phyloP scores from a whole-genome alignment of 2,888 invertebrate species.

The Dorcus hopei region DNA sequence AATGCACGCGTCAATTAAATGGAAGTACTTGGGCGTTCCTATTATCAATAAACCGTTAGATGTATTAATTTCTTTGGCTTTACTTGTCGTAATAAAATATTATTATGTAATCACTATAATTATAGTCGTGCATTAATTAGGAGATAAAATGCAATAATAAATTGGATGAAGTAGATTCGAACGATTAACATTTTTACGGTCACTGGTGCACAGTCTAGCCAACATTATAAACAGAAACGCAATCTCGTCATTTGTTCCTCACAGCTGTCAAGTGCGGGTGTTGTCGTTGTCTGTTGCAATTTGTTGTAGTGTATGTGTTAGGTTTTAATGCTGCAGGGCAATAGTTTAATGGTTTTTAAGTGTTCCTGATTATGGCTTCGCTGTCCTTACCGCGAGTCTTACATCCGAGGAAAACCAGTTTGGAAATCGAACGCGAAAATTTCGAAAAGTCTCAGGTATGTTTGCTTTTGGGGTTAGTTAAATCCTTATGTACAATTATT shows the following conservation, averaged over 20 bases:
- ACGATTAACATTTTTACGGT: background rate
- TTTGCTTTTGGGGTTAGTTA: background rate
- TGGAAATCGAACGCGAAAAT: conserved; percentile 76
- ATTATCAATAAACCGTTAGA: too few species aligned
- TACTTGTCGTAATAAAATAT: too few species aligned
- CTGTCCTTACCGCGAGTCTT: conserved; percentile 68
- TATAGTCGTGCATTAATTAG: too few species aligned
- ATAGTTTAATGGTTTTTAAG: conserved; percentile 8
- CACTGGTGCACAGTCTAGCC: conserved; percentile 2
- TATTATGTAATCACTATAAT: too few species aligned
- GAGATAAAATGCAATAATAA: too few species aligned
- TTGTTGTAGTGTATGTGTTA: conserved; percentile 2
- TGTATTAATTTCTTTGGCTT: too few species aligned
- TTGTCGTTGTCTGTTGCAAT: conserved; percentile 48
- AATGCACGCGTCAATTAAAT: too few species aligned
- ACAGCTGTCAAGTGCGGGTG: conserved; percentile 49
- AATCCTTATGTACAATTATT: background rate
- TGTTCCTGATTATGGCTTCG: conserved; percentile 60
- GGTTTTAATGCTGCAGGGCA: conserved; percentile 5
- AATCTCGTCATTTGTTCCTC: conserved; percentile 32
- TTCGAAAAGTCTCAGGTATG: conserved; percentile 81
- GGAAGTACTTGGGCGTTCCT: too few species aligned
- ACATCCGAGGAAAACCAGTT: conserved; percentile 71
- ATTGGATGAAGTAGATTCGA: too few species aligned
- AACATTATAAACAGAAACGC: background rate